Evolutionary conservation across 2,113 vertebrate species (phyloP).

Genomic region (Felis catus): DNA sequence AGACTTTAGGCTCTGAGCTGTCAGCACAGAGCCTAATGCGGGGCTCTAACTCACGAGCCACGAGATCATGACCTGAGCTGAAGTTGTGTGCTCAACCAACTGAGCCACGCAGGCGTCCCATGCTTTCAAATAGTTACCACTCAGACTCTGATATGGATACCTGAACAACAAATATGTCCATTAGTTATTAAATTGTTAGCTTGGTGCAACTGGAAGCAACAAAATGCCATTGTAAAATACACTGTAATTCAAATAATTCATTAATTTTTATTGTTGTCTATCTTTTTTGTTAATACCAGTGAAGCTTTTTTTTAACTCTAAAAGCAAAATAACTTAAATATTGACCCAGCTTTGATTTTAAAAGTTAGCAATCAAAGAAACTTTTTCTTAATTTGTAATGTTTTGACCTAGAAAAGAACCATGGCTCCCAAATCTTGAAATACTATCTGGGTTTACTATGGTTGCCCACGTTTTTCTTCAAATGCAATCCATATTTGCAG

Average conservation of each 20-base stretch:
- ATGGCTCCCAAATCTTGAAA: neutral
- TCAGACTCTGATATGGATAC: neutral
- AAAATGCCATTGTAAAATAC: neutral
- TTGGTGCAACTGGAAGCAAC: neutral
- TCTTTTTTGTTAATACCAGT: neutral
- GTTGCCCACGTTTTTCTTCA: neutral
- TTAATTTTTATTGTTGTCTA: neutral
- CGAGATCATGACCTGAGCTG: too few relatives aligned
- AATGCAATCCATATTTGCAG: neutral
- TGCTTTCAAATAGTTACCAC: neutral
- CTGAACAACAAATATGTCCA: neutral
- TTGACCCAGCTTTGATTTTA: conserved; percentile 13
- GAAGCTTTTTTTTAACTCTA: neutral
- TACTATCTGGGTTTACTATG: neutral
- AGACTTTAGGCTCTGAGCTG: too few relatives aligned
- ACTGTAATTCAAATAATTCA: neutral
- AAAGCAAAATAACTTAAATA: neutral
- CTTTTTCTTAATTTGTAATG: neutral
- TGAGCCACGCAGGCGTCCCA: too few relatives aligned
- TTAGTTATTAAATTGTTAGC: neutral
- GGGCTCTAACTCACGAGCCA: too few relatives aligned
- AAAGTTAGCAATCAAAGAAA: neutral
- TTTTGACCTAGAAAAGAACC: conserved; percentile 39
- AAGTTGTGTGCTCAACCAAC: too few relatives aligned
- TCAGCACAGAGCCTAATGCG: too few relatives aligned